Evolutionary conservation across 2,113 vertebrate genomes (phyloP), one percentile per base, ranked within the genome.

Genomic region (Rhizomys pruinosus): DNA sequence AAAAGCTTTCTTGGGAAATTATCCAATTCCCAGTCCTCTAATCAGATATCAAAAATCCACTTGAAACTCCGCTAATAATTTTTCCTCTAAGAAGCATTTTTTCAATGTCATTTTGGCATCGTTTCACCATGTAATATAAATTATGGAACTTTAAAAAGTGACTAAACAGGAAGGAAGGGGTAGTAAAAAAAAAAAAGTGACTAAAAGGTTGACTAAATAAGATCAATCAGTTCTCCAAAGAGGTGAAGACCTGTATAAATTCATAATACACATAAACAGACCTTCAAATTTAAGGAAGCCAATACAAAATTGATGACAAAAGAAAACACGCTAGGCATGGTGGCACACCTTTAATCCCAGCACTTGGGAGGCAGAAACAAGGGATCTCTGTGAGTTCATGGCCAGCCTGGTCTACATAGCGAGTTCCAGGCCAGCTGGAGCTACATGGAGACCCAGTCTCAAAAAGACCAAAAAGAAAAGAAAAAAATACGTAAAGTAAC

Each of bases 71-170:
- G 25, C 39, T 63, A 76, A 80, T 5, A 15, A n/a, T 42, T 84
- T 85, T 92, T 68, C 32, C 64, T 88, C 61, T 85, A 74, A 52
- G n/a, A 92, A 92, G 59, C 13, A 73, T 74, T 92, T 74, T 92
- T 80, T 79, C 37, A 39, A 73, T 12, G n/a, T 29, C 25, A 84
- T 55, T 82, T 72, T 27, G 42, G 9, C 5, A 5, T 39, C 85
- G 44, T 73, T 86, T 90, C n/a, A 71, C 16, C 34, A 92, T 23
- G 64, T 55, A 93, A 71, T 57, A 78, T 66, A 80, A 84, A 59
- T 64, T 76, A 91, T 29, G 61, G 37, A 44, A 66, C 15, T 87
- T 37, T 25, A 39, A 92, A 89, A 88, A 66, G 79, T 12, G 42
- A 39, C 23, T 29, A n/a, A n/a, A n/a, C n/a, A n/a, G n/a, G n/a